Conservation (phyloP, 2,888 invertebrate genomes). For the Altica lythri region DNA sequence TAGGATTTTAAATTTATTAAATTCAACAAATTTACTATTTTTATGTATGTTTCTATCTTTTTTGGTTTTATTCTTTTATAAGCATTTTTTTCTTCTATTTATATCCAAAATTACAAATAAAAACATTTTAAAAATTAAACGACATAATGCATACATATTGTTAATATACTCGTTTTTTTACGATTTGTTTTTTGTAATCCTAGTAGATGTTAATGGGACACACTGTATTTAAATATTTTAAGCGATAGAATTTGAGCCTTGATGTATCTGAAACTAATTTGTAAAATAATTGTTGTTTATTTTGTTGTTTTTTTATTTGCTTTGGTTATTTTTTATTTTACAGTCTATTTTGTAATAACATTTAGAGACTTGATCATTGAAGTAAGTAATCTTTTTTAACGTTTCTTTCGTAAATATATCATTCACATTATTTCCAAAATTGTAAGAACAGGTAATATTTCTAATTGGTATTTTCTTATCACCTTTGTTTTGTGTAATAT, state of each 20-base stretch:
- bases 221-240: neutral
- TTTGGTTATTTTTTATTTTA: slow-evolving; percentile 39
- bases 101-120: too few relatives aligned
- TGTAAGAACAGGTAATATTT: slow-evolving; percentile 12
- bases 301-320: slow-evolving; percentile 38
- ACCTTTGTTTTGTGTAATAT: slow-evolving; percentile 27
- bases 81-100: too few relatives aligned
- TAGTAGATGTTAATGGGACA: slow-evolving; percentile 7
- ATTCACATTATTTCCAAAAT: slow-evolving; percentile 8
- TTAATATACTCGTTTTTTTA: neutral
- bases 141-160: too few relatives aligned
- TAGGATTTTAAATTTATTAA: slow-evolving; percentile 1
- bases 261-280: slow-evolving; percentile 31
- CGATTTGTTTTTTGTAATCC: neutral
- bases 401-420: slow-evolving; percentile 4
- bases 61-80: too few relatives aligned
- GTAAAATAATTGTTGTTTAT: slow-evolving; percentile 44
- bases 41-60: too few relatives aligned
- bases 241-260: slow-evolving; percentile 29
- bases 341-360: slow-evolving; percentile 26
- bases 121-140: neutral
- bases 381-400: too few relatives aligned
- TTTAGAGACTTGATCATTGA: too few relatives aligned
- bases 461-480: slow-evolving; percentile 12
- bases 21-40: neutral